Conservation (phyloP, 2,113 vertebrate genomes). For the Callocephalon fimbriatum region DNA sequence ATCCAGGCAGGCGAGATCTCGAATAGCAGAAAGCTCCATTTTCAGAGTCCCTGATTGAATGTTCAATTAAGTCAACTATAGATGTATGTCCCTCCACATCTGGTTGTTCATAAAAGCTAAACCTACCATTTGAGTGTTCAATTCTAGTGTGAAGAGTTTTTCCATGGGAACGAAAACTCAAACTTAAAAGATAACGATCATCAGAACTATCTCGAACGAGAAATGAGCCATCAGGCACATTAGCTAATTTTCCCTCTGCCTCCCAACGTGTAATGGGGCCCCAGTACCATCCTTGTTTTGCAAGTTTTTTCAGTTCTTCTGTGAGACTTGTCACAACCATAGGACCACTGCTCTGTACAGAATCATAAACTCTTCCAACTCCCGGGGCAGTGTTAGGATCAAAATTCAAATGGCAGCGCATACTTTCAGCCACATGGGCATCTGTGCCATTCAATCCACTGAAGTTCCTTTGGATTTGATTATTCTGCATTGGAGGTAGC, state of each 20-base stretch:
- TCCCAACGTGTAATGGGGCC: slow-evolving; percentile 98
- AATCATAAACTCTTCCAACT: slow-evolving; percentile 94
- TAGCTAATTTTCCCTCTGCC: slow-evolving; percentile 94
- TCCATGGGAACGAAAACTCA: slow-evolving; percentile 96
- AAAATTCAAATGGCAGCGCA: slow-evolving; percentile 95
- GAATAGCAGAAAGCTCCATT: slow-evolving; percentile 98
- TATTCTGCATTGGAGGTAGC: slow-evolving; percentile 89
- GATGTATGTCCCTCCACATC: slow-evolving; percentile 97
- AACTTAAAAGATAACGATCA: slow-evolving; percentile 94
- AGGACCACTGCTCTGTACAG: slow-evolving; percentile 92
- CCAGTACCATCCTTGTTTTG: slow-evolving; percentile 99
- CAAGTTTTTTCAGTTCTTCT: slow-evolving; percentile 96
- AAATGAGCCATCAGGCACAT: slow-evolving; percentile 93
- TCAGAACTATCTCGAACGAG: slow-evolving; percentile 97
- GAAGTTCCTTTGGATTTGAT: slow-evolving; percentile 89
- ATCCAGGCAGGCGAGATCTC: slow-evolving; percentile 94
- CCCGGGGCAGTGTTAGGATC: slow-evolving; percentile 94
- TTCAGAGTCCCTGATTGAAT: slow-evolving; percentile 97
- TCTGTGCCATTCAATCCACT: slow-evolving; percentile 85
- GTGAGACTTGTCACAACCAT: slow-evolving; percentile 97
- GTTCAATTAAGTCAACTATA: slow-evolving; percentile 96
- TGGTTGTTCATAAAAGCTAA: slow-evolving; percentile 98
- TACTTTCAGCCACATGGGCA: slow-evolving; percentile 86
- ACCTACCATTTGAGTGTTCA: slow-evolving; percentile 97
- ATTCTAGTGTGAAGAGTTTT: slow-evolving; percentile 98